A percentile compares a stretch with the other conserved stretches of the same genome.
Evolutionary conservation across 2,797 vertebrate species (phyloP).

Genomic region (Poeciliopsis presidionis): DNA sequence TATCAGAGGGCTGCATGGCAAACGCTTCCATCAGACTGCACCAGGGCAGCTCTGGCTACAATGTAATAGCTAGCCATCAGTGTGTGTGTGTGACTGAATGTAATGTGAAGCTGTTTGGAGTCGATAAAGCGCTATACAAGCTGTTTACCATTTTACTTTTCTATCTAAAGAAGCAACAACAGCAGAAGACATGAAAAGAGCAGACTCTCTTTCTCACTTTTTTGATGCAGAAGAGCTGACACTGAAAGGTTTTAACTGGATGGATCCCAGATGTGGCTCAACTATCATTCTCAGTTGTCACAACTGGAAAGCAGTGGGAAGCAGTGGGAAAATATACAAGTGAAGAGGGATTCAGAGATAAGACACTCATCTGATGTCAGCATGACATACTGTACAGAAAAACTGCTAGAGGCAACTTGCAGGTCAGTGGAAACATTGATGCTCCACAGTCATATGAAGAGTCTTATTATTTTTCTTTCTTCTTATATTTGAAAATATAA

Average conservation of each 20-base stretch:
- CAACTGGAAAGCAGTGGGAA: not conserved
- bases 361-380: not conserved
- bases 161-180: not conserved
- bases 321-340: not conserved
- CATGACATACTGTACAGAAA: not conserved
- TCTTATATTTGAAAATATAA: not conserved
- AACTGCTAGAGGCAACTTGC: not conserved
- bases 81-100: not conserved
- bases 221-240: not conserved
- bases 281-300: not conserved
- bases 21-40: no score
- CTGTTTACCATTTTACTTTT: not conserved
- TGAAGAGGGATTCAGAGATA: not conserved
- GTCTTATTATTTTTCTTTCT: not conserved
- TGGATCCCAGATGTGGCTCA: not conserved
- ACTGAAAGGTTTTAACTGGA: not conserved
- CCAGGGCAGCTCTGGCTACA: no score
- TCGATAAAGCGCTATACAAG: not conserved
- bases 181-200: not conserved
- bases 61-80: no score
- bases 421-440: not conserved
- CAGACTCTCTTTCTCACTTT: not conserved
- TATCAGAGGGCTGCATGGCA: no score
- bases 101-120: not conserved
- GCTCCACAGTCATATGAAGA: not conserved